Evolutionary conservation across 23 tunicate genomes (phyloP), one percentile per base, ranked within the genome.

Genomic region (Phallusia fumigata): DNA sequence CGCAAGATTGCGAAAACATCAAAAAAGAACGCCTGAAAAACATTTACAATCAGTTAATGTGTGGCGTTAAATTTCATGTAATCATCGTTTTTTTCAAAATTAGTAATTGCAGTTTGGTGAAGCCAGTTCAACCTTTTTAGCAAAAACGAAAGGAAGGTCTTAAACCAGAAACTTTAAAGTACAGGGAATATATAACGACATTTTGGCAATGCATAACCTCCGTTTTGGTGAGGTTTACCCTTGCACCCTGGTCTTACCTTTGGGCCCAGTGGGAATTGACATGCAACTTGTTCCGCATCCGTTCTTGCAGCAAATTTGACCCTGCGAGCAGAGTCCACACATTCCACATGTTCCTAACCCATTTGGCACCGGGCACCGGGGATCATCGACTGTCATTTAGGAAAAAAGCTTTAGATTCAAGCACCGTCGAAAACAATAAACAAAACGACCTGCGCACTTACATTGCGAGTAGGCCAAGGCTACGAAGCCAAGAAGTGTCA

Each of bases 251-350:
- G 8, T 24, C 16, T 13, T 58, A 58, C 69, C 69, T 74, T 33
- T 13, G 35, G 78, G 78, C 6, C 78, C 78, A 74, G 33, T 74
- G 78, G 44, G 44, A 74, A 74, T 10, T 13, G 78, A 12, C 22
- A 33, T 30, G 19, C 78, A 74, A 31, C 78, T 74, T 31, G 78
- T 3, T 74, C 78, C 78, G 19, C 78, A 74, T 74, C 78, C 78
- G 16, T 74, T 74, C 16, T 32, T 32, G 44, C 78, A 74, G 44
- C 78, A 74, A 33, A 74, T 74, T 33, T 33, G 35, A 33, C 78
- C 78, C n/a, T 74, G 31, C 2, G 78, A 74, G 78, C 78, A 74
- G 40, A 33, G 33, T 33, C 78, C 78, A 15, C 78, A 74, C 22
- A 31, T 21, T 30, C 78, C 78, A 15, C 78, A 74, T 33, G 78